Conservation (phyloP, 2,888 invertebrate species). For the Hybos culiciformis region DNA sequence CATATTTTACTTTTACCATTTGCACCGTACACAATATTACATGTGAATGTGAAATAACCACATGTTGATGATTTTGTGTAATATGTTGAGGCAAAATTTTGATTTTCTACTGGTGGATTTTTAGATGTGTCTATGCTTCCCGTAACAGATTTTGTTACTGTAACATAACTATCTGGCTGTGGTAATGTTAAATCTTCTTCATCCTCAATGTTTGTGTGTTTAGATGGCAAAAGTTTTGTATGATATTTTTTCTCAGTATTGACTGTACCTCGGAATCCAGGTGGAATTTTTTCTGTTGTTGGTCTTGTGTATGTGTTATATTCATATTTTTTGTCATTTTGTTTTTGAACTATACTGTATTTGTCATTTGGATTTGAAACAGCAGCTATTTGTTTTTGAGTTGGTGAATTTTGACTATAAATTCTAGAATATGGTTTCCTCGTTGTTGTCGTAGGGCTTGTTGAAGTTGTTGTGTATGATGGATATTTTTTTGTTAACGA, state of each 20-base stretch:
- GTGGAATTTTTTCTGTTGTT: constrained; percentile 31
- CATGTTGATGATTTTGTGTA: constrained; percentile 78
- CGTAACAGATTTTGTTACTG: constrained; percentile 67
- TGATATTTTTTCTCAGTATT: constrained; percentile 34
- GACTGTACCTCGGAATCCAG: constrained; percentile 33
- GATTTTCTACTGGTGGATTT: constrained; percentile 46
- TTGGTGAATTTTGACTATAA: constrained; percentile 25
- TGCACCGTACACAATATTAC: constrained; percentile 62
- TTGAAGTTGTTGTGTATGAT: not conserved
- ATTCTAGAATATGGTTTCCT: constrained; percentile 2
- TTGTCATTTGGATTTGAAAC: constrained; percentile 22
- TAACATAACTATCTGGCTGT: constrained; percentile 55
- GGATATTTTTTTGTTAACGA: not conserved
- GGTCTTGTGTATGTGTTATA: constrained; percentile 20
- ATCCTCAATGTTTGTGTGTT: constrained; percentile 20
- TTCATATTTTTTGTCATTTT: constrained; percentile 25
- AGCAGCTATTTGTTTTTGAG: constrained; percentile 27
- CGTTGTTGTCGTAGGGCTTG: constrained; percentile 7
- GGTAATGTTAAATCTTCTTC: constrained; percentile 17
- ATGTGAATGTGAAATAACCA: constrained; percentile 75
- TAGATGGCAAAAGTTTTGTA: constrained; percentile 27
- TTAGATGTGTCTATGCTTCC: constrained; percentile 51
- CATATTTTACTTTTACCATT: constrained; percentile 70
- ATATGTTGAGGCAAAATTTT: constrained; percentile 63
- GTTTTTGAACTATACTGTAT: constrained; percentile 29